Conservation (phyloP, 2,888 invertebrate species). For the Lycocerus yunnanus region DNA sequence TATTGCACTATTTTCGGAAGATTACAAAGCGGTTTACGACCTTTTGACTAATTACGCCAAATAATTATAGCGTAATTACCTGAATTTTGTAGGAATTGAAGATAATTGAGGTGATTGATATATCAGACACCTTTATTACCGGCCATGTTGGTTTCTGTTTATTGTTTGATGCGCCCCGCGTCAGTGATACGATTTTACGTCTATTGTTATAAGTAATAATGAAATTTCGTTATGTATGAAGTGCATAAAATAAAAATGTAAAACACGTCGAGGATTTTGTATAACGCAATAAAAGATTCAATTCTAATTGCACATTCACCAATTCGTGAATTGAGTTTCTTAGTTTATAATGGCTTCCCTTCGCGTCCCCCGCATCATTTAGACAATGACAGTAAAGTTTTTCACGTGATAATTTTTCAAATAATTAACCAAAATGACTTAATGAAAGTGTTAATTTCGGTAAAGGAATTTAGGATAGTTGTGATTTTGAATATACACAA, state of each 20-base stretch:
- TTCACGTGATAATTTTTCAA: conserved; percentile 53
- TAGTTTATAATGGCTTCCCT: conserved; percentile 67
- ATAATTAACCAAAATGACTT: conserved; percentile 37
- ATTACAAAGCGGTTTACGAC: background rate
- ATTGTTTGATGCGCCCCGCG: conserved; percentile 57
- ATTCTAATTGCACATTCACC: conserved; percentile 6
- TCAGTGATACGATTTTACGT: conserved; percentile 43
- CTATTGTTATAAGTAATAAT: conserved; percentile 34
- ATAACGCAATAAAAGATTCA: conserved; percentile 14
- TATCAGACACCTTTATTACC: conserved; percentile 29
- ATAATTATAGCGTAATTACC: background rate
- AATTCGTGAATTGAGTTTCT: conserved; percentile 14
- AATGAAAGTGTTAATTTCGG: conserved; percentile 36
- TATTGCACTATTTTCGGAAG: background rate
- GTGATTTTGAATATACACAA: conserved; percentile 42
- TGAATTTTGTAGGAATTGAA: background rate
- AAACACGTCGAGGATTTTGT: conserved; percentile 17
- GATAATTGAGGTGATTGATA: background rate
- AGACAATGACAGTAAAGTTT: conserved; percentile 66
- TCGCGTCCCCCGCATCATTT: conserved; percentile 70
- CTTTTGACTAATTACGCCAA: background rate
- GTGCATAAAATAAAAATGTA: background rate
- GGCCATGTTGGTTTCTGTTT: conserved; percentile 56
- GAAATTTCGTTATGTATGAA: conserved; percentile 8
- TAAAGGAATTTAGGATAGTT: conserved; percentile 40